A percentile compares a stretch with the other conserved stretches of the same genome.
phyloP scores from a whole-genome alignment of 1,140 invertebrate genomes.

The Drosophila nigromelanica region DNA sequence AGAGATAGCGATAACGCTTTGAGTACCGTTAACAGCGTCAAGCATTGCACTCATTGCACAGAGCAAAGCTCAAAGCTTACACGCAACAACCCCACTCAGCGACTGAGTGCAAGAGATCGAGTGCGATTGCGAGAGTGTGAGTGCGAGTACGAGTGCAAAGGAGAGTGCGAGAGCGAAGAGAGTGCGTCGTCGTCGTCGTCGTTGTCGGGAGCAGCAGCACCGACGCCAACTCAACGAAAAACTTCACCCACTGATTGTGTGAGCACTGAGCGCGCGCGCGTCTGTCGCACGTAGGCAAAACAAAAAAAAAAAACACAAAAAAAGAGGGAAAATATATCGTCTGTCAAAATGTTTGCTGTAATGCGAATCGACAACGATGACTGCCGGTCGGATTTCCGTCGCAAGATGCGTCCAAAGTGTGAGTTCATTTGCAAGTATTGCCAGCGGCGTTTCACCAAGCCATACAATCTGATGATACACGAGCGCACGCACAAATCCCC shows the following conservation, averaged over 20 bases:
- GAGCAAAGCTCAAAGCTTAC: conserved; percentile 43
- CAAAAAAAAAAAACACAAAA: conserved; percentile 32
- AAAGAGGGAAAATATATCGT: conserved; percentile 71
- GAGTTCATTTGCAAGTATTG: conserved; percentile 99
- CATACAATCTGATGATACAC: conserved; percentile 99
- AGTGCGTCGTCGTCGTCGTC: not conserved
- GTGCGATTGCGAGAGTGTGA: conserved; percentile 3
- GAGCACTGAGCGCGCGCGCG: conserved; percentile 38
- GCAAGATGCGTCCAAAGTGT: conserved; percentile 97
- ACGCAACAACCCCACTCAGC: conserved; percentile 17
- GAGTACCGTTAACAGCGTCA: conserved; percentile 53
- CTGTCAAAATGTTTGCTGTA: conserved; percentile 91
- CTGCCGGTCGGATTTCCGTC: conserved; percentile 94
- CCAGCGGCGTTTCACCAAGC: conserved; percentile 99
- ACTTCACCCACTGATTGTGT: conserved; percentile 39
- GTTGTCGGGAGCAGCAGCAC: conserved; percentile 3
- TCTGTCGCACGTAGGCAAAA: conserved; percentile 31
- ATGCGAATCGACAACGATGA: conserved; percentile 96
- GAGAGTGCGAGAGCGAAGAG: conserved; percentile 17
- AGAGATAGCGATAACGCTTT: conserved; percentile 69
- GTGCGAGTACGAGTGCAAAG: conserved; percentile 10
- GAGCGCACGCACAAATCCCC: conserved; percentile 98
- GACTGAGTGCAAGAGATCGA: conserved; percentile 42
- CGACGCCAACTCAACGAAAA: conserved; percentile 14
- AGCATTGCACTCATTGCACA: conserved; percentile 49